Evolutionary conservation across 37 sponge, comb jelly and placozoan genomes (phyloP).

Genomic region (Theonella swinhoei): DNA sequence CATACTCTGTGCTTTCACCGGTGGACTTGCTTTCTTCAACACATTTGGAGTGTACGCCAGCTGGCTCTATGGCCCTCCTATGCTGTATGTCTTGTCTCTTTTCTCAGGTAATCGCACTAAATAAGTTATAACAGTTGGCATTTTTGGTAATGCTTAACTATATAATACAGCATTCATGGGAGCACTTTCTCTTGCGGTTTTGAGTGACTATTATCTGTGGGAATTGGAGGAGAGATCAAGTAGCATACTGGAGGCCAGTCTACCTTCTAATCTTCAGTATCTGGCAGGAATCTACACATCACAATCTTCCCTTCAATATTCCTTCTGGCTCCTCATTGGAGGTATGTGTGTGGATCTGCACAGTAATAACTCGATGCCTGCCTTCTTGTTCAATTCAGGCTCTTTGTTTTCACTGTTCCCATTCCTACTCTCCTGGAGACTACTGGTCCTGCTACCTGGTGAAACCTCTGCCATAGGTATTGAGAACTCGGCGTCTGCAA

Average conservation of each 20-base stretch:
- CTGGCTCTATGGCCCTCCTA: slow-evolving; percentile 75
- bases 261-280: background rate
- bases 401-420: slow-evolving; percentile 19
- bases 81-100: slow-evolving; percentile 62
- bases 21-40: slow-evolving; percentile 61
- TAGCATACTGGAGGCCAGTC: background rate
- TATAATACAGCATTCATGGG: slow-evolving; percentile 21
- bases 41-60: slow-evolving; percentile 68
- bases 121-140: too few species aligned
- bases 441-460: slow-evolving; percentile 22
- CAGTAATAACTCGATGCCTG: background rate
- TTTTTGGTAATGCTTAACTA: too few species aligned
- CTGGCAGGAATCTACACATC: slow-evolving; percentile 1
- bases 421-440: slow-evolving; percentile 39
- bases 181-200: slow-evolving; percentile 11
- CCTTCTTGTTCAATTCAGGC: background rate
- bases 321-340: slow-evolving; percentile 9
- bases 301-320: slow-evolving; percentile 3
- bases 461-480: too few species aligned
- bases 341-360: background rate
- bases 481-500: too few species aligned
- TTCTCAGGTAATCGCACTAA: slow-evolving; percentile 45
- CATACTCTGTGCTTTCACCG: slow-evolving; percentile 22
- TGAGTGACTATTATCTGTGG: slow-evolving; percentile 35
- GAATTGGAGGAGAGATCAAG: slow-evolving; percentile 14